A percentile compares a stretch with the other conserved stretches of the same genome.
These are phyloP conservation scores for Pherbina coryleti DNA, from an alignment of 2,888 invertebrate species.

Conservation along the genomic window DNA sequence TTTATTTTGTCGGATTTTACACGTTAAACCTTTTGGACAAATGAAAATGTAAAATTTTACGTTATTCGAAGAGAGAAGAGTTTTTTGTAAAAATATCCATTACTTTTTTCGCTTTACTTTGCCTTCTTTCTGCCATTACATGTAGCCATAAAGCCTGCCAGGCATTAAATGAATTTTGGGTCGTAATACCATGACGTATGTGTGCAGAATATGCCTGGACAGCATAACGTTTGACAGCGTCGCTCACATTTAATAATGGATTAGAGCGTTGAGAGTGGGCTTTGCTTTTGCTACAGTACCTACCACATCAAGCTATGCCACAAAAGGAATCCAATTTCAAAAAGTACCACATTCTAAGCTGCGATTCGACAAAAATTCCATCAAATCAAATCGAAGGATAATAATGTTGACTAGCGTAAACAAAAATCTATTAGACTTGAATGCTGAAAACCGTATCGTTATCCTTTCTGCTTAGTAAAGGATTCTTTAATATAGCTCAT, in stretches of 20 bases:
- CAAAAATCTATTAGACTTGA: conserved; percentile 1
- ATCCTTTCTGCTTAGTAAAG: neutral
- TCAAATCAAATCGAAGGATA: conserved; percentile 31
- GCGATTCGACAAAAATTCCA: conserved; percentile 16
- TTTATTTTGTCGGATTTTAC: conserved; percentile 2
- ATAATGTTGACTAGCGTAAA: neutral
- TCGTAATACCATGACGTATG: neutral
- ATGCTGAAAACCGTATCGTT: neutral
- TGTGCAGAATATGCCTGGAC: neutral
- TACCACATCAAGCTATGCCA: neutral
- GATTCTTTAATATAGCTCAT: no score
- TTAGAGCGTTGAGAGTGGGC: conserved; percentile 19
- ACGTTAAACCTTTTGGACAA: conserved; percentile 27
- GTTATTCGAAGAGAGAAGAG: neutral
- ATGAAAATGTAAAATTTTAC: conserved; percentile 38
- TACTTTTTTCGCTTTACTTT: neutral
- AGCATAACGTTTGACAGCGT: conserved; percentile 13
- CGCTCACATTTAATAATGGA: conserved; percentile 28
- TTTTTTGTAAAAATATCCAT: neutral
- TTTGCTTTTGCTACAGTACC: neutral
- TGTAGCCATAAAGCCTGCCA: conserved; percentile 21
- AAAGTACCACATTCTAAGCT: conserved; percentile 1
- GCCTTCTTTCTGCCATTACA: neutral
- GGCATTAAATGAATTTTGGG: conserved; percentile 25
- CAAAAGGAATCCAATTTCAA: conserved; percentile 8